Conservation (phyloP, 2,888 invertebrate genomes). For the Venusia cambrica region DNA sequence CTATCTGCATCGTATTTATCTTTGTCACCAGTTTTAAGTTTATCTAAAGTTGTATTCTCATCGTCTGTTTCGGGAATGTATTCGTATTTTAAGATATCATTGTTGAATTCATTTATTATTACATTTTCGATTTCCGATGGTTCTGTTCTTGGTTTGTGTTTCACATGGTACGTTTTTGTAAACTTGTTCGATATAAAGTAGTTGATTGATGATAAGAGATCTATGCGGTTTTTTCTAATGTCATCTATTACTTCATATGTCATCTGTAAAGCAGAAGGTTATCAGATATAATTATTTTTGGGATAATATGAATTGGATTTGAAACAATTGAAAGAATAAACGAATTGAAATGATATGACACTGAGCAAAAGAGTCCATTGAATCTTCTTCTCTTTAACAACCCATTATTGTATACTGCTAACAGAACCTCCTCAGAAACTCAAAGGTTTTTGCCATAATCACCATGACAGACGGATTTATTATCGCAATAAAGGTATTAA, state of each 20-base stretch:
- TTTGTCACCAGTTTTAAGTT: no score
- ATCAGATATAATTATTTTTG: no score
- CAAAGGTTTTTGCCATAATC: no score
- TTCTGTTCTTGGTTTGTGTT: constrained; percentile 18
- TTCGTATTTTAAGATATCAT: constrained; percentile 12
- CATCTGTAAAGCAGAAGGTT: constrained; percentile 44
- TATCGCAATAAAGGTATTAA: no score
- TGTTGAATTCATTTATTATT: constrained; percentile 3
- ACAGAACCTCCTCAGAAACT: no score
- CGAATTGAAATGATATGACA: no score
- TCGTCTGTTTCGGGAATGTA: constrained; percentile 23
- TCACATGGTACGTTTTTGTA: constrained; percentile 37
- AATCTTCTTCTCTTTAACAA: no score
- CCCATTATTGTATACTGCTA: no score
- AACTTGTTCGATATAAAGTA: constrained; percentile 32
- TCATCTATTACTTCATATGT: constrained; percentile 52
- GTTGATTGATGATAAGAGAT: constrained; percentile 42
- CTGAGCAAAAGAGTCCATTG: no score
- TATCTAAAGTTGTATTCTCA: constrained; percentile 17
- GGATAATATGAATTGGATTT: no score
- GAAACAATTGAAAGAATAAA: no score
- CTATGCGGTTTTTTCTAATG: constrained; percentile 38
- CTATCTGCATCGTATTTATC: constrained; percentile 2
- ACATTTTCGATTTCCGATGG: constrained; percentile 26
- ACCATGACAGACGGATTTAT: no score